These are phyloP conservation scores for Taphrorychus bicolor DNA, from an alignment of 2,888 invertebrate species.

Conservation along the genomic window DNA sequence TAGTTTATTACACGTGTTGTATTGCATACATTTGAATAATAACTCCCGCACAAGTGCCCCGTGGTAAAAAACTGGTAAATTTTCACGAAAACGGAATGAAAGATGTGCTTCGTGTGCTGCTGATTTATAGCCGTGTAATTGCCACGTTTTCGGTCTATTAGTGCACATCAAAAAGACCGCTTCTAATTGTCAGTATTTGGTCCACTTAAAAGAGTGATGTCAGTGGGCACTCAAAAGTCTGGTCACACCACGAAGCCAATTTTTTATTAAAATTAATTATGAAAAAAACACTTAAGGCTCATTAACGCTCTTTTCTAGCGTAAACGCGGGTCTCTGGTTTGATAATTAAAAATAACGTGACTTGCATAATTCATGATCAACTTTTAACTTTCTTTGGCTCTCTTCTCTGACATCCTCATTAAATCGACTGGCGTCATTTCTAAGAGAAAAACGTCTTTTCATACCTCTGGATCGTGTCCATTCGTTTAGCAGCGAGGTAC, in stretches of 20 bases:
- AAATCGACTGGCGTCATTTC: no score
- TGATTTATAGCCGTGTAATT: background rate
- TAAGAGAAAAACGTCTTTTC: no score
- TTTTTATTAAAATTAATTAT: conserved; percentile 1
- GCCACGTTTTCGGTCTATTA: background rate
- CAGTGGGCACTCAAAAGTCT: background rate
- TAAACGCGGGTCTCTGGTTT: background rate
- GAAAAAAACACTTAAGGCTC: background rate
- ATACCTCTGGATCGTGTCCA: no score
- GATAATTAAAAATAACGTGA: background rate
- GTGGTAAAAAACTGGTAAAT: background rate
- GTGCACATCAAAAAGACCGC: background rate
- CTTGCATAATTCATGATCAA: background rate
- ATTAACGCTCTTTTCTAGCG: background rate
- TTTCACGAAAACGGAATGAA: background rate
- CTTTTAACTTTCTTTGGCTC: background rate
- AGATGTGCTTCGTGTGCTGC: background rate
- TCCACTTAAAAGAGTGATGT: background rate
- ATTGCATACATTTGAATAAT: background rate
- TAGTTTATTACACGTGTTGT: conserved; percentile 19
- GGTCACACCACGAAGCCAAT: background rate
- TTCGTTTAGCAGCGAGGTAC: background rate
- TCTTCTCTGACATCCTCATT: no score
- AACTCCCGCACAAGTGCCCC: no score
- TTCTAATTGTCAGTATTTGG: background rate